Conservation (phyloP, 2,113 vertebrate genomes). For the Nipponia nippon region DNA sequence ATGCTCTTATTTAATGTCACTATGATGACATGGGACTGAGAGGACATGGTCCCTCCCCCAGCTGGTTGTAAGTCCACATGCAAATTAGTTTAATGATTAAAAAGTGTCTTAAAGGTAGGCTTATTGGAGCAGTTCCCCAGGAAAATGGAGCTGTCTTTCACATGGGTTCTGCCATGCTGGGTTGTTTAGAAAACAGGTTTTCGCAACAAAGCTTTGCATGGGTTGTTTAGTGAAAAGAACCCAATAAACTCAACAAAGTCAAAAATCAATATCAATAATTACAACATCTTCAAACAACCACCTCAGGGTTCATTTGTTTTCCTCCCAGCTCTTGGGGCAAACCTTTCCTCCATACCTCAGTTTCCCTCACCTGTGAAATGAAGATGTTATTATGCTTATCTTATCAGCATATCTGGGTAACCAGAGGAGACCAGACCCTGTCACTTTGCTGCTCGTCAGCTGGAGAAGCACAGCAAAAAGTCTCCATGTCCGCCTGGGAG, state of each 20-base stretch:
- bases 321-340: neutral
- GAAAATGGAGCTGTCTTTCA: neutral
- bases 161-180: rapidly evolving
- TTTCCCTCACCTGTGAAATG: neutral
- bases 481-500: neutral
- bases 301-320: neutral
- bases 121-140: neutral
- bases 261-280: neutral
- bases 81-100: neutral
- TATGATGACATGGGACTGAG: neutral
- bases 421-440: neutral
- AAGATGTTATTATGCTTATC: neutral
- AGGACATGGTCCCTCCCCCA: rapidly evolving
- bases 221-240: neutral
- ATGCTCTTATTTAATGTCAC: neutral
- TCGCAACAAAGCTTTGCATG: neutral
- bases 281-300: neutral
- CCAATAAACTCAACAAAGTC: neutral
- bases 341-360: neutral
- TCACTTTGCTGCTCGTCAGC: neutral
- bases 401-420: neutral
- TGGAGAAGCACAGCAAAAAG: neutral
- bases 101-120: neutral
- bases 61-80: neutral
- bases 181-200: neutral